These are phyloP conservation scores for Drosophila equinoxialis DNA, from an alignment of 1,140 invertebrate species.

Conservation along the genomic window DNA sequence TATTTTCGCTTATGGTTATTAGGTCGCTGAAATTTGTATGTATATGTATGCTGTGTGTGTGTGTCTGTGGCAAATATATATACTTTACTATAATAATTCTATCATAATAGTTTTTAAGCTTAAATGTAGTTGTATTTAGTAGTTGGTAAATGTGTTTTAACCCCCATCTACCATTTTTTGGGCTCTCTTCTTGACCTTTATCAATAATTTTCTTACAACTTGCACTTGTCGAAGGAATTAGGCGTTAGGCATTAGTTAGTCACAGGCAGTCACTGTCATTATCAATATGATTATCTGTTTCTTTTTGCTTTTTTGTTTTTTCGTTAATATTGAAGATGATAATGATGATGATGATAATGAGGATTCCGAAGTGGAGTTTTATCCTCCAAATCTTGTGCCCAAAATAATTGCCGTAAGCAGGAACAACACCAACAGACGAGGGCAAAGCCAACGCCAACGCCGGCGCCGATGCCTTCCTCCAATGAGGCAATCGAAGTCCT, in stretches of 20 bases:
- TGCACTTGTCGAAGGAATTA: conserved; percentile 7
- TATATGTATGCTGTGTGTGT: not conserved
- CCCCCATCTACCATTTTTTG: conserved; percentile 22
- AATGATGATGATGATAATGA: not conserved
- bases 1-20: not conserved
- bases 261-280: not conserved
- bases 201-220: conserved; percentile 3
- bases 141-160: conserved; percentile 52
- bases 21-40: too few relatives aligned
- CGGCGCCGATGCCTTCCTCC: not conserved
- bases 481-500: not conserved
- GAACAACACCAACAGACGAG: not conserved
- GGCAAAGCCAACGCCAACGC: not conserved
- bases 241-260: not conserved
- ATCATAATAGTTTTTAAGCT: conserved; percentile 31
- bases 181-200: conserved; percentile 17
- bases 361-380: not conserved
- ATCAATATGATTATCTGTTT: conserved; percentile 28
- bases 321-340: not conserved
- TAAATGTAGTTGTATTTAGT: conserved; percentile 38
- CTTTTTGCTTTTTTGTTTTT: conserved; percentile 41
- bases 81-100: conserved; percentile 16
- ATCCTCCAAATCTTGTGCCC: not conserved
- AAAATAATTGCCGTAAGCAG: conserved; percentile 8
- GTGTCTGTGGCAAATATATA: conserved; percentile 7